Evolutionary conservation across 2,888 invertebrate genomes (phyloP).

Genomic region (Drosophila percnosoma): DNA sequence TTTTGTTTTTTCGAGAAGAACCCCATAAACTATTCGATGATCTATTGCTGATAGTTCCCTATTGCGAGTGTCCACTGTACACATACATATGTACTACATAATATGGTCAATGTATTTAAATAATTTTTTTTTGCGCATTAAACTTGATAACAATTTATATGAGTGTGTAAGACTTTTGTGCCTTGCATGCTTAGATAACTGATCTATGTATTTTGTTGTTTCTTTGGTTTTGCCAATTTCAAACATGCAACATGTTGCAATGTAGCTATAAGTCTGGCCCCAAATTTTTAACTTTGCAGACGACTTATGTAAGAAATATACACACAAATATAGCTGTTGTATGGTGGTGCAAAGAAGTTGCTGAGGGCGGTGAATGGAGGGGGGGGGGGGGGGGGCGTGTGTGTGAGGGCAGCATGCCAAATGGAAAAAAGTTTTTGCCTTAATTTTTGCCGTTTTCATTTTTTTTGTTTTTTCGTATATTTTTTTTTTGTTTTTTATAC

Average conservation of each 20-base stretch:
- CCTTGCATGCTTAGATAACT: slow-evolving; percentile 50
- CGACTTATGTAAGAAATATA: slow-evolving; percentile 47
- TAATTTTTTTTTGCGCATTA: slow-evolving; percentile 22
- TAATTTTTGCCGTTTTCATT: slow-evolving; percentile 56
- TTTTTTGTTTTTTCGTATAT: background rate
- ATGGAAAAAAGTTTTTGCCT: slow-evolving; percentile 60
- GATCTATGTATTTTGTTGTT: slow-evolving; percentile 47
- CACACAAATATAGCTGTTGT: slow-evolving; percentile 8
- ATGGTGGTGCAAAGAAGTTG: background rate
- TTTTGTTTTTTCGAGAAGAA: background rate
- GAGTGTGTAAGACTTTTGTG: slow-evolving; percentile 10
- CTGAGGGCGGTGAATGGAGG: background rate
- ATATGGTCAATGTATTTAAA: slow-evolving; percentile 12
- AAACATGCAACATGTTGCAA: slow-evolving; percentile 76
- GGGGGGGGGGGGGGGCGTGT: slow-evolving; percentile 3
- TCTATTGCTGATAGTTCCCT: background rate
- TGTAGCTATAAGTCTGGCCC: slow-evolving; percentile 61
- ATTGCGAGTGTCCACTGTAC: background rate
- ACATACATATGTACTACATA: background rate
- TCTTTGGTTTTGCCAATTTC: slow-evolving; percentile 53
- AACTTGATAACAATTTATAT: slow-evolving; percentile 32
- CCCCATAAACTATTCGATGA: background rate
- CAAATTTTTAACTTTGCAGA: slow-evolving; percentile 66
- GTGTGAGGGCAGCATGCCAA: slow-evolving; percentile 56
- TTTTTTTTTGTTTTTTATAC: slow-evolving; percentile 22